Evolutionary conservation across 92 coral and sea anemone genomes (phyloP), one percentile per base, ranked within the genome.

Genomic region (Actinostola sp.): DNA sequence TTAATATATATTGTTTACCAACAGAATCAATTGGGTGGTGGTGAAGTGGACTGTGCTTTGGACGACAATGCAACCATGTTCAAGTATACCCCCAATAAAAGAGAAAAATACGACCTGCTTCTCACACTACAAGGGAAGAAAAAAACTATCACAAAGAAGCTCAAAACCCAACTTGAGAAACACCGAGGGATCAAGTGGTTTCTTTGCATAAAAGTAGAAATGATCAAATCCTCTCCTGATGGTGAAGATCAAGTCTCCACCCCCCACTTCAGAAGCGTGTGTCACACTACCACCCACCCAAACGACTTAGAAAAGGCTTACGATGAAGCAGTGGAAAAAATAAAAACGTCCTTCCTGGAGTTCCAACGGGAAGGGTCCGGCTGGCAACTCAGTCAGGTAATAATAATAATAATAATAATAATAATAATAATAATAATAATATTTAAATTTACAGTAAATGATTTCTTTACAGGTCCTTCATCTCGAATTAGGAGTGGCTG

Each of bases 191-290:
- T 77, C 10, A 77, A 67, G 28, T 77, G 53, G 66, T 77, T 33
- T 16, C 0, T 66, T 1, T 28, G 36, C 19, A 50, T 51, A 21
- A 44, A 75, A 65, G 76, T 75, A 16, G 27, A 31, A 2, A 31
- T 66, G 45, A 17, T 63, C 1, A 76, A 76, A 29, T 26, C 70
- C 23, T 60, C 53, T 21, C 49, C 26, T 20, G 66, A 34, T 42
- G 80, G 72, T 11, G 49, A 77, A 1, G 83, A 81, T 36, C 13
- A 65, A 11, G 17, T 21, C 21, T 38, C 69, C 0, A 76, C 66
- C 20, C 80, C 91, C 5, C 80, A 75, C 34, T 80, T 86, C 61
- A 67, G 87, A 39, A 60, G 75, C 39, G 2, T 13, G 21, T 74
- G 75, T 21, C 53, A 38, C 66, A 59, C 64, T 30, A 12, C 69